Conservation (phyloP, 2,113 vertebrate genomes). For the Pachycephala philippinensis region DNA sequence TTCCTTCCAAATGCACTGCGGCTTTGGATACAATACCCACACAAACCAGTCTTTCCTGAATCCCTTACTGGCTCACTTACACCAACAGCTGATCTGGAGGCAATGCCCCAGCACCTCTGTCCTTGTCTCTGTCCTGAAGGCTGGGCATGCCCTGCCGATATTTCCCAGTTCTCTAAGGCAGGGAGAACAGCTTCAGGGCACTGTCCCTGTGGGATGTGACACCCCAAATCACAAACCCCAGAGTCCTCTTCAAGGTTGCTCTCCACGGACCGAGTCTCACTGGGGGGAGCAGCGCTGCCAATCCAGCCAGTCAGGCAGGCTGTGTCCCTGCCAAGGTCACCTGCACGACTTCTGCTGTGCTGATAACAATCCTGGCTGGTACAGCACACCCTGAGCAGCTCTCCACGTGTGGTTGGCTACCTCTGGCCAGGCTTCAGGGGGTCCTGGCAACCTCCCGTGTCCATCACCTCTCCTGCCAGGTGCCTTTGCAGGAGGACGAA, state of each 20-base stretch:
- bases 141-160: not conserved
- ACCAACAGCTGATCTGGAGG: not conserved
- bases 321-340: not conserved
- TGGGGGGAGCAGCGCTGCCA: not conserved
- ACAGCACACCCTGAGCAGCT: not conserved
- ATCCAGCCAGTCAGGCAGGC: not conserved
- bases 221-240: not conserved
- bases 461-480: accelerated
- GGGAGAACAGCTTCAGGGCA: not conserved
- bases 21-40: not conserved
- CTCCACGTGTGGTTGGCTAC: accelerated
- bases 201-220: not conserved
- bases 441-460: accelerated
- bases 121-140: not conserved
- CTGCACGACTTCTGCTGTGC: not conserved
- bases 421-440: not conserved
- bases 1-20: not conserved
- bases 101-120: not conserved
- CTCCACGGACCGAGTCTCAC: not conserved
- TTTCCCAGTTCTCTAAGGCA: not conserved
- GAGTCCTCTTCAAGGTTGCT: not conserved
- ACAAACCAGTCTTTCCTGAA: not conserved
- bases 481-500: not conserved
- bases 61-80: not conserved
- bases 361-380: accelerated